A percentile compares a stretch with the other conserved stretches of the same genome.
These are phyloP conservation scores for Apotomis betuletana DNA, from an alignment of 2,888 invertebrate genomes.

Conservation along the genomic window DNA sequence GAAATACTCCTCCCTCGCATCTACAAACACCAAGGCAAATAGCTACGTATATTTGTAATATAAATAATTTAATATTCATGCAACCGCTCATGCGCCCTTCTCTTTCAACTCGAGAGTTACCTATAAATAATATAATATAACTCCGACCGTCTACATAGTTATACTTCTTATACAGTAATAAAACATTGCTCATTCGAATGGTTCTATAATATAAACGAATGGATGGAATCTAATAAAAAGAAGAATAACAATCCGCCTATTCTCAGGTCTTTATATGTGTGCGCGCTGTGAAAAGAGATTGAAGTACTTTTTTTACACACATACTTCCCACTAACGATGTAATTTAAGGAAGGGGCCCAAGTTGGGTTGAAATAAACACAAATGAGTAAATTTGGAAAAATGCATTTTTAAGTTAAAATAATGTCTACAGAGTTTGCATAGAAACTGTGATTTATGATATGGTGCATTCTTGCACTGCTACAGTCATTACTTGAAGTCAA, in stretches of 20 bases:
- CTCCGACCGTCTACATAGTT: conserved; percentile 29
- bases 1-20: conserved; percentile 27
- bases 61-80: conserved; percentile 44
- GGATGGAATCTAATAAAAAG: conserved; percentile 72
- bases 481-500: conserved; percentile 6
- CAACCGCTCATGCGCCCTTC: conserved; percentile 45
- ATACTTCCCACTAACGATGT: conserved; percentile 56
- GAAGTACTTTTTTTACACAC: conserved; percentile 58
- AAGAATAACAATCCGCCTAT: conserved; percentile 59
- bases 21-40: conserved; percentile 32
- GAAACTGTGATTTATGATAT: not conserved
- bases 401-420: conserved; percentile 24
- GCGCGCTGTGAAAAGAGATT: conserved; percentile 58
- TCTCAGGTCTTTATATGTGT: conserved; percentile 56
- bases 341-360: conserved; percentile 63
- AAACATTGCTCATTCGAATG: conserved; percentile 52
- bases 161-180: conserved; percentile 36
- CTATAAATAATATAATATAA: conserved; percentile 40
- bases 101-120: conserved; percentile 40
- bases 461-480: conserved; percentile 21
- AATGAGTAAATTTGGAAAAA: conserved; percentile 44
- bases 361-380: conserved; percentile 54
- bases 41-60: conserved; percentile 39
- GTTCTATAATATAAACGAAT: conserved; percentile 55
- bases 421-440: not conserved